These are phyloP conservation scores for Oscheius myriophilus DNA, from an alignment of 2,888 invertebrate species.

Conservation along the genomic window DNA sequence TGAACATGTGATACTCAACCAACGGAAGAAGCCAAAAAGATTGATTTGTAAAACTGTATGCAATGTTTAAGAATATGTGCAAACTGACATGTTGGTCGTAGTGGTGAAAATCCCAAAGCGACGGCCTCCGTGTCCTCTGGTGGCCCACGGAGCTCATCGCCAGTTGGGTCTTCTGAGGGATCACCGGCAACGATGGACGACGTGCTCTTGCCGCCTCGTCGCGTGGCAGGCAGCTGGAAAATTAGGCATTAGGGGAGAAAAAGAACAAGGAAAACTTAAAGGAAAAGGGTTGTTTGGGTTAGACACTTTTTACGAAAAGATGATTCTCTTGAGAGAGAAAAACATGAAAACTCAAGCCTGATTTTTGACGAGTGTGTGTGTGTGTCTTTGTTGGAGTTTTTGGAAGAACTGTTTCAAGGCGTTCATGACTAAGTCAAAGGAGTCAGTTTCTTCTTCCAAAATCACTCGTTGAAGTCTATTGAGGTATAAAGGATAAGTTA, in stretches of 20 bases:
- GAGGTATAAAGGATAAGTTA: too few relatives aligned
- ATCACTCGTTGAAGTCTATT: too few relatives aligned
- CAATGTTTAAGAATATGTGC: too few relatives aligned
- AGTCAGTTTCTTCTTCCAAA: too few relatives aligned
- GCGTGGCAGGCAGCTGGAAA: slow-evolving; percentile 1
- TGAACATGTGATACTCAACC: neutral
- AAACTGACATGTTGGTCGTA: slow-evolving; percentile 16
- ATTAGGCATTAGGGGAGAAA: neutral
- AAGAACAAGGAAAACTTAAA: neutral
- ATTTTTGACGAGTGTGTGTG: too few relatives aligned
- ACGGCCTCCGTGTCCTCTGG: slow-evolving; percentile 40
- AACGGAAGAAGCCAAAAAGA: neutral
- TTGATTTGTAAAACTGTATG: neutral
- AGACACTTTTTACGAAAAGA: too few relatives aligned
- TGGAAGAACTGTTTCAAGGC: too few relatives aligned
- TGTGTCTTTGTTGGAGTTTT: too few relatives aligned
- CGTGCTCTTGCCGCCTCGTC: slow-evolving; percentile 28
- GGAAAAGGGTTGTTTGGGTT: neutral
- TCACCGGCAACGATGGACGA: slow-evolving; percentile 49
- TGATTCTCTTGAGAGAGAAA: too few relatives aligned
- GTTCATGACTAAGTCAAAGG: too few relatives aligned
- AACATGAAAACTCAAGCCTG: too few relatives aligned
- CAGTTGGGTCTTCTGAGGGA: slow-evolving; percentile 41
- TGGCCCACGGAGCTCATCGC: slow-evolving; percentile 53
- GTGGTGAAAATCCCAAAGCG: slow-evolving; percentile 29